These are phyloP conservation scores for Chymomyza costata DNA, from an alignment of 1,140 invertebrate species.

Conservation along the genomic window DNA sequence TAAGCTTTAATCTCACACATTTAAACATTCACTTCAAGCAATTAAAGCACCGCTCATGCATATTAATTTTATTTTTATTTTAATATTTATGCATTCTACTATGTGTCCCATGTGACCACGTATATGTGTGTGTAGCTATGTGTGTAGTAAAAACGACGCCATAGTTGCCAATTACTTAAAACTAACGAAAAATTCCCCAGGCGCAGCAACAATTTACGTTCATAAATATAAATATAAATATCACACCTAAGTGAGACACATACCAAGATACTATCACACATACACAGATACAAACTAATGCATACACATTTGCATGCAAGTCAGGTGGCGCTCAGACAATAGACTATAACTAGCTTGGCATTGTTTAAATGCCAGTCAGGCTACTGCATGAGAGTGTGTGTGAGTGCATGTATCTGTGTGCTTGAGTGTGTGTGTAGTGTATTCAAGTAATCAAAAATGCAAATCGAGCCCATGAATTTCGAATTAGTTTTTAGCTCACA, in stretches of 20 bases:
- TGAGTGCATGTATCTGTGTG: not conserved
- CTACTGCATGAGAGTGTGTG: not conserved
- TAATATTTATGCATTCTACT: conserved; percentile 63
- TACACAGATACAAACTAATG: not conserved
- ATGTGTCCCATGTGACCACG: conserved; percentile 31
- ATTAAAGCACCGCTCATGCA: conserved; percentile 66
- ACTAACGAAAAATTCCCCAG: conserved; percentile 60
- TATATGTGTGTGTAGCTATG: conserved; percentile 18
- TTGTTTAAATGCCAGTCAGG: conserved; percentile 5
- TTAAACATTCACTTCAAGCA: conserved; percentile 67
- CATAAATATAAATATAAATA: conserved; percentile 71
- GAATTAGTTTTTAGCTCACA: conserved; percentile 62
- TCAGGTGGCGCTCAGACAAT: conserved; percentile 34
- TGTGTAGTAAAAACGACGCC: conserved; percentile 57
- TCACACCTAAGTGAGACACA: conserved; percentile 45
- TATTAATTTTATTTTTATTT: conserved; percentile 71
- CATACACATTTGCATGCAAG: conserved; percentile 8
- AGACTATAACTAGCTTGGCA: conserved; percentile 18
- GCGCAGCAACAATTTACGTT: conserved; percentile 49
- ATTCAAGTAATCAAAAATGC: conserved; percentile 72
- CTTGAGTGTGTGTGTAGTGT: conserved; percentile 34
- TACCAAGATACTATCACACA: conserved; percentile 2
- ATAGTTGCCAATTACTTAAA: conserved; percentile 59
- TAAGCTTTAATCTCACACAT: too few species aligned
- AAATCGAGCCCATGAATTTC: conserved; percentile 72